A percentile compares a stretch with the other conserved stretches of the same genome.
phyloP scores from a whole-genome alignment of 2,797 vertebrate genomes.

The Leptodactylus fallax region DNA sequence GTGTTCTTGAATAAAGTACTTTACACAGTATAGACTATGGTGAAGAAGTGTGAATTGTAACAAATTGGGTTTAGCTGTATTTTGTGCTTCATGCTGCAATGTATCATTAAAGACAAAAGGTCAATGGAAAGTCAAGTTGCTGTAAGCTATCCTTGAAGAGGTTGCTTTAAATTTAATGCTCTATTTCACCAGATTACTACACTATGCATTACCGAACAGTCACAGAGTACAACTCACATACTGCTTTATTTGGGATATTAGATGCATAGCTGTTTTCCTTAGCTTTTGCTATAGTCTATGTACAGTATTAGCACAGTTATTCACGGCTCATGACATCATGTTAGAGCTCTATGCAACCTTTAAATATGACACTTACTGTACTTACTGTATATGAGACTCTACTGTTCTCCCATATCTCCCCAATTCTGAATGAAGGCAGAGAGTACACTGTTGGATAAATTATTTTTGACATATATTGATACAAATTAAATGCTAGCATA shows the following conservation, averaged over 20 bases:
- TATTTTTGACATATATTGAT: too few species aligned
- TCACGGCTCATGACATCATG: too few species aligned
- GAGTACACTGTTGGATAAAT: too few species aligned
- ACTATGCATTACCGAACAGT: background rate
- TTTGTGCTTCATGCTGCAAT: background rate
- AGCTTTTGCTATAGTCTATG: too few species aligned
- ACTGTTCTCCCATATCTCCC: too few species aligned
- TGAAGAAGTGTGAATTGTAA: background rate
- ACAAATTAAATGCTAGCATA: too few species aligned
- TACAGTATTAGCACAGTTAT: too few species aligned
- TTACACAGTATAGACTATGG: background rate
- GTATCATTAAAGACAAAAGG: constrained; percentile 56
- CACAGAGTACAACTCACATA: background rate
- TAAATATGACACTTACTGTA: too few species aligned
- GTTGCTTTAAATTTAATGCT: background rate
- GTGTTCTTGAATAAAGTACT: background rate
- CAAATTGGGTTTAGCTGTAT: background rate
- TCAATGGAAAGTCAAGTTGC: constrained; percentile 28
- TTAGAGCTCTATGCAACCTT: too few species aligned
- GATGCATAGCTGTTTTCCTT: too few species aligned
- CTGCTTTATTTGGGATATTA: background rate
- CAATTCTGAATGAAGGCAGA: too few species aligned
- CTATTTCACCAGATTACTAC: background rate
- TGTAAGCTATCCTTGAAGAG: constrained; percentile 21
- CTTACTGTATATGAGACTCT: too few species aligned